phyloP scores from a whole-genome alignment of 2,888 invertebrate species.

The Thecocarcelia acutangulata region DNA sequence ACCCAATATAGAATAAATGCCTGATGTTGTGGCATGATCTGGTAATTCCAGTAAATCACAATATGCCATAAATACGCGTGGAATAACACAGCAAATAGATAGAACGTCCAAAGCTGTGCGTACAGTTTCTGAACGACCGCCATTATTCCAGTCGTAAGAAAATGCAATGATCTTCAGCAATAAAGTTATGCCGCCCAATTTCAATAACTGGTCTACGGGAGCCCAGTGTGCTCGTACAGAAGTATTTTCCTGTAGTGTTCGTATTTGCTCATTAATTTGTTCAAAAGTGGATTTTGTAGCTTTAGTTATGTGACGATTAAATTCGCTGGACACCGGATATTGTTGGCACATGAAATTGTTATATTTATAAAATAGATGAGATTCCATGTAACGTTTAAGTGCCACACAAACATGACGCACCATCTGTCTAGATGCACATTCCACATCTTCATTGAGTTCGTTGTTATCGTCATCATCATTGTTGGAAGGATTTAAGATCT shows the following conservation, averaged over 20 bases:
- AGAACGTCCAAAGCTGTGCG: constrained; percentile 92
- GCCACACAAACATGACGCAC: constrained; percentile 95
- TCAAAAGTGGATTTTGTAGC: constrained; percentile 88
- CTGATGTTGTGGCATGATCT: constrained; percentile 89
- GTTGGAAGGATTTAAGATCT: constrained; percentile 87
- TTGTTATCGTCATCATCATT: constrained; percentile 84
- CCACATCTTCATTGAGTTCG: constrained; percentile 90
- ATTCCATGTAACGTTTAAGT: constrained; percentile 94
- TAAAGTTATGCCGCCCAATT: constrained; percentile 90
- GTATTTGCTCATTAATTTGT: constrained; percentile 92
- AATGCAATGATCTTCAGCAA: constrained; percentile 93
- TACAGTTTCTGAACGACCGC: constrained; percentile 91
- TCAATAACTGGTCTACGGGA: constrained; percentile 93
- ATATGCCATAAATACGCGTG: constrained; percentile 88
- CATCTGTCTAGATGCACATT: constrained; percentile 94
- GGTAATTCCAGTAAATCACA: constrained; percentile 90
- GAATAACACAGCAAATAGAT: constrained; percentile 94
- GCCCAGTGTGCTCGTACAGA: constrained; percentile 91
- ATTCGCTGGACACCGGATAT: constrained; percentile 79
- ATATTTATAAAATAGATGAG: constrained; percentile 91
- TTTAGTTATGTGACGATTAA: constrained; percentile 82
- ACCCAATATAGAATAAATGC: constrained; percentile 90
- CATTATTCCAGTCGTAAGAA: constrained; percentile 92
- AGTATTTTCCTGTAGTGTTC: constrained; percentile 88
- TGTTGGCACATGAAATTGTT: constrained; percentile 86